Conservation (phyloP, 1,140 invertebrate genomes). For the Drosophila nasuta region DNA sequence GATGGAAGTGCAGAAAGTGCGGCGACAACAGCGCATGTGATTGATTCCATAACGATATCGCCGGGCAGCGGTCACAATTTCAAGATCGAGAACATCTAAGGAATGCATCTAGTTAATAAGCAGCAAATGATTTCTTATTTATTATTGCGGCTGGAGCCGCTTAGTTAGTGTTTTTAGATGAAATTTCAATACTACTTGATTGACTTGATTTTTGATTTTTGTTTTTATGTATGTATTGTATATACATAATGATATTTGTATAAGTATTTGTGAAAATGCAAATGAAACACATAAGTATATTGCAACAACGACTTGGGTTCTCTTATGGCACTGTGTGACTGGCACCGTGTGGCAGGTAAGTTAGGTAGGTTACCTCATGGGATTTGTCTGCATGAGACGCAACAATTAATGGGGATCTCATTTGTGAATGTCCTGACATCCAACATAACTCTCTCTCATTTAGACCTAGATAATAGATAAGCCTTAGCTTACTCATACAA, state of each 20-base stretch:
- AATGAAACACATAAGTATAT: slow-evolving; percentile 39
- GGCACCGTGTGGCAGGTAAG: slow-evolving; percentile 55
- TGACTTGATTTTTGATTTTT: slow-evolving; percentile 44
- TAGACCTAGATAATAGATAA: background rate
- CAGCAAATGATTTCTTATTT: slow-evolving; percentile 40
- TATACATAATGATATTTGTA: slow-evolving; percentile 40
- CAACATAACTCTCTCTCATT: slow-evolving; percentile 41
- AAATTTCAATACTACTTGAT: slow-evolving; percentile 47
- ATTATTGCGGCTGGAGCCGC: slow-evolving; percentile 60
- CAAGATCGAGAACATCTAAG: slow-evolving; percentile 81
- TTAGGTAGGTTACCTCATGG: slow-evolving; percentile 26
- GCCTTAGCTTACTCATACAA: slow-evolving; percentile 9
- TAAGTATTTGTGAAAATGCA: slow-evolving; percentile 38
- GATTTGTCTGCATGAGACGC: slow-evolving; percentile 62
- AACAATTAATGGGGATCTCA: slow-evolving; percentile 69
- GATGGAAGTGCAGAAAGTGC: slow-evolving; percentile 57
- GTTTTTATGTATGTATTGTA: slow-evolving; percentile 54
- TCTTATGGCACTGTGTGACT: background rate
- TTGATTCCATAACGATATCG: slow-evolving; percentile 83
- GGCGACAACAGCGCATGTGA: slow-evolving; percentile 66
- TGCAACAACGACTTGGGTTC: slow-evolving; percentile 9
- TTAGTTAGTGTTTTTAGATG: slow-evolving; percentile 70
- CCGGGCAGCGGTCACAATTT: slow-evolving; percentile 75
- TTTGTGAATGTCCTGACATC: slow-evolving; percentile 75
- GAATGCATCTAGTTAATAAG: slow-evolving; percentile 41